Evolutionary conservation across 2,113 vertebrate species (phyloP), one percentile per base, ranked within the genome.

Genomic region (Prochilodus magdalenae): DNA sequence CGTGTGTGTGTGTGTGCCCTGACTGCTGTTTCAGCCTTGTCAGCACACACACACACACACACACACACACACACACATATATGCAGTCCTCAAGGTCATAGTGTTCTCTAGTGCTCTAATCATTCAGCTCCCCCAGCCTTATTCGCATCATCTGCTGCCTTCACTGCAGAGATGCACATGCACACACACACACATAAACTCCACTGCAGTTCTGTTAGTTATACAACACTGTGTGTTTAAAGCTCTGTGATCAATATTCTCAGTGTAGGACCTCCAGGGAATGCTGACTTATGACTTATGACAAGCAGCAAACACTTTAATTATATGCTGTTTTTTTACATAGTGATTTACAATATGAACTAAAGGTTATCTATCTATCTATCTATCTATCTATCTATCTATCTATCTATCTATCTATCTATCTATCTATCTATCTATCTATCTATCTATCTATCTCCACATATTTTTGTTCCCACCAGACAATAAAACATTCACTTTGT

Each of bases 1-100:
- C n/a, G n/a, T 44, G 44, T 49, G 44, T 49, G 44, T 49, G 20
- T 62, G 84, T 47, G 14, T 75, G 33, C 30, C 49, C 40, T 67
- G 75, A 80, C 88, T 77, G 79, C 85, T 57, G 80, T 73, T 86
- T 88, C 63, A 73, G 81, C 81, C 22, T 33, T 72, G 49, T 84
- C 84, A 80, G 76, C 85, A 70, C 62, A 76, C 66, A 83, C 30
- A 60, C 62, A 72, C 55, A 78, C 71, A 75, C 80, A n/a, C n/a
- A n/a, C n/a, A n/a, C n/a, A n/a, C 85, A 70, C 62, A 76, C 66
- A 83, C 30, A 60, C 62, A 72, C 55, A 78, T 65, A 75, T 77
- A 62, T 77, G 80, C 55, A 71, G 49, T 60, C 70, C 82, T 73
- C 60, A 73, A 87, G 78, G 86, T 86, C 83, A 85, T 74, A 57